Conservation (phyloP, 2,888 invertebrate species). For the Caenorhabditis sp. region DNA sequence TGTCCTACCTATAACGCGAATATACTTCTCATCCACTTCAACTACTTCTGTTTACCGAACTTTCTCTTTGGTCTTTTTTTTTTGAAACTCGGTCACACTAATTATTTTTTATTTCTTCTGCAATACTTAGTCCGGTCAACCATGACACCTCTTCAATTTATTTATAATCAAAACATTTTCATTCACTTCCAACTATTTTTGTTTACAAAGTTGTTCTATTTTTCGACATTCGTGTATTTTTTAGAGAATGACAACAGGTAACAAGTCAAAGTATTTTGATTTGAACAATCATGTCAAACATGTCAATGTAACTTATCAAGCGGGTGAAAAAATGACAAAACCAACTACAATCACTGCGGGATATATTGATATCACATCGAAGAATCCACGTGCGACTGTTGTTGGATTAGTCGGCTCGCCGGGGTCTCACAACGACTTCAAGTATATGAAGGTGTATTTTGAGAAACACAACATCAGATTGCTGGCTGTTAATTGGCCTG, state of each 20-base stretch:
- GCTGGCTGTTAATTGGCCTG: conserved; percentile 32
- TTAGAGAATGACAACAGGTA: not conserved
- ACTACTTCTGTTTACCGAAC: too few relatives aligned
- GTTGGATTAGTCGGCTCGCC: conserved; percentile 31
- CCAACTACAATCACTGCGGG: conserved; percentile 8
- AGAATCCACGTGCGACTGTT: conserved; percentile 24
- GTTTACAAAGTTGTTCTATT: not conserved
- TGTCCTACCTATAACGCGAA: too few relatives aligned
- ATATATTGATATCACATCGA: conserved; percentile 23
- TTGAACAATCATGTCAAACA: conserved; percentile 19
- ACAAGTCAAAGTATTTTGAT: conserved; percentile 13
- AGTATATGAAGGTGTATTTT: conserved; percentile 33
- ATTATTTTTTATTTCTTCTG: too few relatives aligned
- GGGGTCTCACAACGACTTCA: conserved; percentile 41
- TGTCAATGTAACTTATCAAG: conserved; percentile 23
- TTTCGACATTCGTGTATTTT: not conserved
- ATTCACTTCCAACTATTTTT: too few relatives aligned
- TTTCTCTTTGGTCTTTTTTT: too few relatives aligned
- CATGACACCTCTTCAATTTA: too few relatives aligned
- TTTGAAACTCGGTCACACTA: too few relatives aligned
- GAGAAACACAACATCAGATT: conserved; percentile 32
- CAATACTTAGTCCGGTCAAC: too few relatives aligned
- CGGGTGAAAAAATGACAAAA: conserved; percentile 17
- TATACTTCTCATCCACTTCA: too few relatives aligned
- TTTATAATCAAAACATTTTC: too few relatives aligned